Conservation (phyloP, 1,140 invertebrate genomes). For the Dreissena polymorpha region DNA sequence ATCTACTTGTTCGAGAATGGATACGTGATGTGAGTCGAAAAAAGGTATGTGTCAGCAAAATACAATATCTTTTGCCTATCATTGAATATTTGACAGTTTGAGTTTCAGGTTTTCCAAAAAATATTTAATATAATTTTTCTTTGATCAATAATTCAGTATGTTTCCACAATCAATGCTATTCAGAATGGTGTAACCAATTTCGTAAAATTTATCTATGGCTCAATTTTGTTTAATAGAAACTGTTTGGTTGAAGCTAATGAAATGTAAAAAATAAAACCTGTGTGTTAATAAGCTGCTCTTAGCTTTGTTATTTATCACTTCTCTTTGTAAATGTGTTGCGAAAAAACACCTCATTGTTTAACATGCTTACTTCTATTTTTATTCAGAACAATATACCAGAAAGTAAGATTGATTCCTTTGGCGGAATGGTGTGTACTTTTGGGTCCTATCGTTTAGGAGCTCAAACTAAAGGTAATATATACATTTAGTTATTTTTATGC, state of each 20-base stretch:
- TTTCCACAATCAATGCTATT: too few species aligned
- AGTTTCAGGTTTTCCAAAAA: not conserved
- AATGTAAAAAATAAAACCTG: not conserved
- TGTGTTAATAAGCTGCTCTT: not conserved
- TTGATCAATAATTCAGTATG: too few species aligned
- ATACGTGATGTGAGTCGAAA: constrained; percentile 92
- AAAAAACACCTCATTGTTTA: not conserved
- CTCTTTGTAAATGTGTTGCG: not conserved
- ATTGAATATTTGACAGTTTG: not conserved
- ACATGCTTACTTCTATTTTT: constrained; percentile 9
- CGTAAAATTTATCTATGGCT: too few species aligned
- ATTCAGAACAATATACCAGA: constrained; percentile 78
- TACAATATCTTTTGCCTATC: not conserved
- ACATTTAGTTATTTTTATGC: not conserved
- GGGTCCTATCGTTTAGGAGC: constrained; percentile 96
- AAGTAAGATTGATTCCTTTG: constrained; percentile 83
- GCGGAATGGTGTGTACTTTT: constrained; percentile 99
- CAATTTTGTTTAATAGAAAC: too few species aligned
- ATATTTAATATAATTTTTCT: not conserved
- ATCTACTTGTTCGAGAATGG: constrained; percentile 95
- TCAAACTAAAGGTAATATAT: constrained; percentile 85
- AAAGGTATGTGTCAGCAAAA: constrained; percentile 80
- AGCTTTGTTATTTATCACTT: too few species aligned
- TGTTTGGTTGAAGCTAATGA: not conserved
- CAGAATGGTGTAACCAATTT: too few species aligned